Evolutionary conservation across 1,140 invertebrate species (phyloP).

Genomic region (Drosophila biarmipes): DNA sequence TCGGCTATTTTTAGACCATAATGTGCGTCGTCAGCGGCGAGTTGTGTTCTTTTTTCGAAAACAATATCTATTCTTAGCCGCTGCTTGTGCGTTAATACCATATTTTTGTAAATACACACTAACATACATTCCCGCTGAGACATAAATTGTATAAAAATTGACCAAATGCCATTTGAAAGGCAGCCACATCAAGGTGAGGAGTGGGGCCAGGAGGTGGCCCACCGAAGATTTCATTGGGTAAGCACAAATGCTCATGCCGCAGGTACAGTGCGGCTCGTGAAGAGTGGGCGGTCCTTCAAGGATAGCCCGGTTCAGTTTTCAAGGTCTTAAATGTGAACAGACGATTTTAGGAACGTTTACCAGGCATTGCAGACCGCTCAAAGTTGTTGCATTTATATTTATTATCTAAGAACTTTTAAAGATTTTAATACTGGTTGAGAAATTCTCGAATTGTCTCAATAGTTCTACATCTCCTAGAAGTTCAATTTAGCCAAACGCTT

Average conservation of each 20-base stretch:
- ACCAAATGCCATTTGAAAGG: slow-evolving; percentile 40
- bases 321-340: no score
- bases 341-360: no score
- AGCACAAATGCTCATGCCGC: slow-evolving; percentile 4
- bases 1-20: slow-evolving; percentile 67
- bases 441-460: no score
- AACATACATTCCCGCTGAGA: slow-evolving; percentile 57
- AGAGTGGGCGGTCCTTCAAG: not conserved
- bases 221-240: slow-evolving; percentile 40
- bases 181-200: slow-evolving; percentile 21
- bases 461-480: no score
- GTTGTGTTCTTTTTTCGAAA: slow-evolving; percentile 75
- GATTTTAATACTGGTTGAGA: no score
- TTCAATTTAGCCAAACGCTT: not conserved
- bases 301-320: slow-evolving; percentile 1
- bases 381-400: no score
- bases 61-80: slow-evolving; percentile 72
- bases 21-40: slow-evolving; percentile 74
- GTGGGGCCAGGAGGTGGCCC: slow-evolving; percentile 21
- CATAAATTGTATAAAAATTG: slow-evolving; percentile 78
- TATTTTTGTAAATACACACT: slow-evolving; percentile 76
- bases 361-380: no score
- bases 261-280: slow-evolving; percentile 18
- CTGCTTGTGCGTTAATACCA: slow-evolving; percentile 79
- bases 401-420: no score